Percentiles rank a stretch among this genome's conserved stretches.
These are phyloP conservation scores for Grallaria varia DNA, from an alignment of 2,113 vertebrate genomes.

Conservation along the genomic window DNA sequence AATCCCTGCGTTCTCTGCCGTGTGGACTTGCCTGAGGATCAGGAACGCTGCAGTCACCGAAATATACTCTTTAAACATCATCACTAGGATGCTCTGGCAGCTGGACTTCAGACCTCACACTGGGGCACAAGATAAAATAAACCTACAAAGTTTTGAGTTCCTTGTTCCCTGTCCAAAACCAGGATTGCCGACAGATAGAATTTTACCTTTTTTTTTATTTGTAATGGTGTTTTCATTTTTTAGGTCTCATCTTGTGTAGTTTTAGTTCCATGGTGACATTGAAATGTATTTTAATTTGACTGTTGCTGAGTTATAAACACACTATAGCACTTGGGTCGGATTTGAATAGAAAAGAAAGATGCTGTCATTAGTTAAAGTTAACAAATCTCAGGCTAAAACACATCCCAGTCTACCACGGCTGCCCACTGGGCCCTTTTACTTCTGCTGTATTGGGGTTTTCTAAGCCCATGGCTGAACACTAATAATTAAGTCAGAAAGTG, in stretches of 20 bases:
- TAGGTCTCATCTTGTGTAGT: background rate
- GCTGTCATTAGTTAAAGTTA: constrained; percentile 29
- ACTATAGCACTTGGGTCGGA: background rate
- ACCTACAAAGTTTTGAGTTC: background rate
- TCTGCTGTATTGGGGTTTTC: constrained; percentile 32
- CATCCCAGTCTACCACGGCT: constrained; percentile 20
- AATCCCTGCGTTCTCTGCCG: background rate
- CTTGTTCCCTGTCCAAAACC: background rate
- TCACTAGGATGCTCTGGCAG: background rate
- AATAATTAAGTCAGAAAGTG: constrained; percentile 73
- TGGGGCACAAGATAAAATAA: background rate
- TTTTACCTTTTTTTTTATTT: background rate
- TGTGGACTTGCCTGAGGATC: background rate
- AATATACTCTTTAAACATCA: constrained; percentile 27
- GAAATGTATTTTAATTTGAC: background rate
- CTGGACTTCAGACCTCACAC: constrained; percentile 1
- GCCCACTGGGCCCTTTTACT: constrained; percentile 8
- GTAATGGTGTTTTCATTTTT: background rate
- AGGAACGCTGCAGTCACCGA: background rate
- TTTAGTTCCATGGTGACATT: background rate
- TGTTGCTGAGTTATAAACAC: background rate
- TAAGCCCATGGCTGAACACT: constrained; percentile 31
- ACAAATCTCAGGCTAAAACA: constrained; percentile 17
- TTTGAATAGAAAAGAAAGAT: background rate
- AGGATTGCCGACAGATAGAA: background rate